A percentile compares a stretch with the other conserved stretches of the same genome.
Evolutionary conservation across 1,140 invertebrate species (phyloP).

Genomic region (Philopotamus ludificatus): DNA sequence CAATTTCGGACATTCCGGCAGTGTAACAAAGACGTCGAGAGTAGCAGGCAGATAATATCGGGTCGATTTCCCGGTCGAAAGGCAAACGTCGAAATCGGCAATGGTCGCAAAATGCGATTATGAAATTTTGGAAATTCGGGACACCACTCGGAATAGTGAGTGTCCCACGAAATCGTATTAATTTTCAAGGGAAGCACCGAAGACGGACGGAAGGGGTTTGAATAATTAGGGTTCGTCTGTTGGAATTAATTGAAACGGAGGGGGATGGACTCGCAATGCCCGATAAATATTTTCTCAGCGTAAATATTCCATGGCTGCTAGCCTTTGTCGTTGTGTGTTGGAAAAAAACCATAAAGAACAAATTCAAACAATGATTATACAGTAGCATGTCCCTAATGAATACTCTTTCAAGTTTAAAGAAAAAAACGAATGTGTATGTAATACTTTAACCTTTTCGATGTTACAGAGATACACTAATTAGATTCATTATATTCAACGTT

Average conservation of each 20-base stretch:
- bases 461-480: no score
- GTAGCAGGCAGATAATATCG: background rate
- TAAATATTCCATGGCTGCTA: background rate
- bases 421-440: no score
- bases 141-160: conserved; percentile 15
- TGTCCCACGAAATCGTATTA: conserved; percentile 20
- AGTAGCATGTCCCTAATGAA: background rate
- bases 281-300: conserved; percentile 11
- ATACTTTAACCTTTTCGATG: no score
- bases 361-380: background rate
- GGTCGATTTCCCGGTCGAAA: background rate
- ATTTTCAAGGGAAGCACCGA: conserved; percentile 17
- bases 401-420: no score
- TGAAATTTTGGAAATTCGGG: conserved; percentile 20
- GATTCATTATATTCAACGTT: no score
- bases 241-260: conserved; percentile 35
- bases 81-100: background rate
- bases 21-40: no score
- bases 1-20: no score
- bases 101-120: conserved; percentile 19
- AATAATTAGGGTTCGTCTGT: conserved; percentile 39
- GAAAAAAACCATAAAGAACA: conserved; percentile 6
- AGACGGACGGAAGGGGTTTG: conserved; percentile 27
- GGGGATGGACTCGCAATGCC: background rate
- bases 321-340: no score